Percentiles rank a stretch among this genome's conserved stretches.
Conservation (phyloP, 2,888 invertebrate genomes). For the Hartigia nigra region DNA sequence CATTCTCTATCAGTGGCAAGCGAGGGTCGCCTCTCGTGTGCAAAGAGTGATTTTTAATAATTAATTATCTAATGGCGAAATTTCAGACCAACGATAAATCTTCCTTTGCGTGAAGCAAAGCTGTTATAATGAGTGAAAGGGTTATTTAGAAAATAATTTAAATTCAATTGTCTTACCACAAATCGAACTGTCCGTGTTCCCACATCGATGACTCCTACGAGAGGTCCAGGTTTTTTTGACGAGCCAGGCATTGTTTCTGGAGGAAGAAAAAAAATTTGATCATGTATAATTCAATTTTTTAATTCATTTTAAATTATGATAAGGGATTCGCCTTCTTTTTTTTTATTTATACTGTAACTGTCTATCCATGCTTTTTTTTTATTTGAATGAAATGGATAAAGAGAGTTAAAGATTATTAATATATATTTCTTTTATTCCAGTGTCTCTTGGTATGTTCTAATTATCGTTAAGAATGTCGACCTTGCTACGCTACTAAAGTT, state of each 20-base stretch:
- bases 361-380: background rate
- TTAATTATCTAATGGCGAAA: background rate
- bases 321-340: background rate
- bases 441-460: background rate
- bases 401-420: background rate
- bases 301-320: background rate
- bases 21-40: too few species aligned
- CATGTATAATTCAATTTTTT: background rate
- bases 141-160: background rate
- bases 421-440: background rate
- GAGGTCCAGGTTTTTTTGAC: conserved; percentile 59
- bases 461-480: background rate
- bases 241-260: conserved; percentile 48
- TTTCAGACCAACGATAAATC: background rate
- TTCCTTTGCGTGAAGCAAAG: background rate
- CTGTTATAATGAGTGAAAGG: background rate
- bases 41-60: too few species aligned
- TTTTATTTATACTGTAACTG: background rate
- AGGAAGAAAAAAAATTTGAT: conserved; percentile 29
- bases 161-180: conserved; percentile 71
- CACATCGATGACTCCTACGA: conserved; percentile 94
- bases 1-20: too few species aligned
- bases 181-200: conserved; percentile 93
- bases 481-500: background rate
- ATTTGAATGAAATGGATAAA: background rate